A percentile compares a stretch with the other conserved stretches of the same genome.
Conservation (phyloP, 2,113 vertebrate species). For the Amphilophus citrinellus region DNA sequence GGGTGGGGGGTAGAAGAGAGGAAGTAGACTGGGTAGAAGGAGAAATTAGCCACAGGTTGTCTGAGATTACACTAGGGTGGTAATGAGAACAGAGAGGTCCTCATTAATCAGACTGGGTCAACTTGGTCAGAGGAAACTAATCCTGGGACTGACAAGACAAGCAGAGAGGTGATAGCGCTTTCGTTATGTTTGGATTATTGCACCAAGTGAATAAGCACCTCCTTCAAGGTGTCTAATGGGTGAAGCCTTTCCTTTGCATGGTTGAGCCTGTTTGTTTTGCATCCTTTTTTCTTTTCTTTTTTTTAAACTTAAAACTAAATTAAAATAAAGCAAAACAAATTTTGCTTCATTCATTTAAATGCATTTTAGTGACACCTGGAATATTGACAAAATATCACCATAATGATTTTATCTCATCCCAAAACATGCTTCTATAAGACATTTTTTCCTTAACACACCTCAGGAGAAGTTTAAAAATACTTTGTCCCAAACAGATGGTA, state of each 20-base stretch:
- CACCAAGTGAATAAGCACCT: conserved; percentile 10
- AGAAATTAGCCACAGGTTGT: conserved; percentile 16
- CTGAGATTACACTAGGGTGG: conserved; percentile 6
- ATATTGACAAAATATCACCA: background rate
- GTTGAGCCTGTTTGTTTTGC: background rate
- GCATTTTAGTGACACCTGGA: background rate
- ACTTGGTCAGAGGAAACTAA: conserved; percentile 55
- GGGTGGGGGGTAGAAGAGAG: background rate
- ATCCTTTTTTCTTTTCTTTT: background rate
- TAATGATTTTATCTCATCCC: background rate
- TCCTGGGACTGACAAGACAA: conserved; percentile 31
- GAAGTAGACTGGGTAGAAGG: background rate
- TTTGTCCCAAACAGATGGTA: background rate
- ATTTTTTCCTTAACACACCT: background rate
- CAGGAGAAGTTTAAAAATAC: background rate
- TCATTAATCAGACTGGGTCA: conserved; percentile 45
- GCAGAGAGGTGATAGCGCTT: conserved; percentile 26
- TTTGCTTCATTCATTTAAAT: background rate
- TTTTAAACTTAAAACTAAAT: too few species aligned
- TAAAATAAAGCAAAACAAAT: background rate
- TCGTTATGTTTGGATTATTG: conserved; percentile 49
- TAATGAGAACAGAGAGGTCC: conserved; percentile 51
- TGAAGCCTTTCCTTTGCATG: background rate
- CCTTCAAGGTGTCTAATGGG: background rate
- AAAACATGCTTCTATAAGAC: background rate